Conservation (phyloP, 2,888 invertebrate species). For the Acanthopleura granulata region DNA sequence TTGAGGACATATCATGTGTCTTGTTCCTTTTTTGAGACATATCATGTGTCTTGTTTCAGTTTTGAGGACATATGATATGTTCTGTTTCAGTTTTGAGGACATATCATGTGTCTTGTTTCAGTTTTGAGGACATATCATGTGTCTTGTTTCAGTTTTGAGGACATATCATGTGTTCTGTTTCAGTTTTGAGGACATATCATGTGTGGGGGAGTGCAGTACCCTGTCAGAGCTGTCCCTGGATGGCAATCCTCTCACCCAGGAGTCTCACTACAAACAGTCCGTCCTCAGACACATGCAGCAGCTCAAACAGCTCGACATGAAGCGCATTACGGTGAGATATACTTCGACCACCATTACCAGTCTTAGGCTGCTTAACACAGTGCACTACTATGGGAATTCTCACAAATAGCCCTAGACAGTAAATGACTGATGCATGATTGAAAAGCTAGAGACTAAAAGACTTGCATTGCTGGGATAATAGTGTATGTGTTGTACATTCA, state of each 20-base stretch:
- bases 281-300: conserved; percentile 66
- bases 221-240: conserved; percentile 87
- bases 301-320: conserved; percentile 68
- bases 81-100: conserved; percentile 33
- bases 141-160: conserved; percentile 31
- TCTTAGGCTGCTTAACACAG: no score
- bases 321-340: conserved; percentile 65
- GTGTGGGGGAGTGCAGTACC: conserved; percentile 82
- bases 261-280: conserved; percentile 78
- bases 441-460: no score
- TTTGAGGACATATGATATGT: conserved; percentile 32
- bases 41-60: conserved; percentile 75
- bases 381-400: no score
- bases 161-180: conserved; percentile 25
- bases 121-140: conserved; percentile 88
- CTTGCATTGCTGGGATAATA: no score
- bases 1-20: conserved; percentile 3
- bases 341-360: no score
- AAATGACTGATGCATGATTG: no score
- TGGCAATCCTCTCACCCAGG: conserved; percentile 75
- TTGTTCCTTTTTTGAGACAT: conserved; percentile 84
- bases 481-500: no score
- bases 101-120: conserved; percentile 61
- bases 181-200: conserved; percentile 89
- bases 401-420: no score